Evolutionary conservation across 2,888 invertebrate genomes (phyloP), one percentile per base, ranked within the genome.

Genomic region (Luperina nickerlii): DNA sequence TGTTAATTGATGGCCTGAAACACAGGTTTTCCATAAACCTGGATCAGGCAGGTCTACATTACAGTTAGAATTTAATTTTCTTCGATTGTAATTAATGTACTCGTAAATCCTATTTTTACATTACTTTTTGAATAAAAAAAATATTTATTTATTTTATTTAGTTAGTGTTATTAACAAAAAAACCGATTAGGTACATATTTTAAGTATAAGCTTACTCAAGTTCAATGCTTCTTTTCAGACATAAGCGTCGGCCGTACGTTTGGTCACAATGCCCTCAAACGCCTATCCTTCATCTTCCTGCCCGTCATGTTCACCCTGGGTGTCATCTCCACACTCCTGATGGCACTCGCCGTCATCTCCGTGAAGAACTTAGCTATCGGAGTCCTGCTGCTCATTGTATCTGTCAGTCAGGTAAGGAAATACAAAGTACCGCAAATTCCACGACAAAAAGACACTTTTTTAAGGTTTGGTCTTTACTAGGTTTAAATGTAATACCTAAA

Each of bases 231-330:
- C 0, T 63, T 94, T 93, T 45, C 92, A 95, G 95, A 95, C 84
- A 63, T 92, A 89, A 90, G 90, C 95, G 97, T 97, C 96, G 97
- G 98, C 89, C 97, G 98, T 88, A 98, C 98, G 81, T 97, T 98
- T 88, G 98, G 98, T 51, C 98, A 98, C 93, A 98, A 98, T 92
- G 97, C 98, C 24, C 94, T 98, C 86, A 98, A 98, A 90, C 96
- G 98, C 51, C 97, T 98, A 73, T 98, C 98, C 82, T 97, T 98
- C 92, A 97, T 98, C 62, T 96, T 98, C 88, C 97, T 98, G 67
- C 98, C 98, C 0, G 98, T 98, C 78, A 98, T 98, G 96, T 98
- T 98, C 96, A 98, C 98, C 77, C 93, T 98, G 89, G 98, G 98
- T 38, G 98, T 98, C 74, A 98, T 98, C 79, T 98, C 98, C 74